Evolutionary conservation across 2,797 vertebrate genomes (phyloP).

Genomic region (Pipistrellus nathusii): DNA sequence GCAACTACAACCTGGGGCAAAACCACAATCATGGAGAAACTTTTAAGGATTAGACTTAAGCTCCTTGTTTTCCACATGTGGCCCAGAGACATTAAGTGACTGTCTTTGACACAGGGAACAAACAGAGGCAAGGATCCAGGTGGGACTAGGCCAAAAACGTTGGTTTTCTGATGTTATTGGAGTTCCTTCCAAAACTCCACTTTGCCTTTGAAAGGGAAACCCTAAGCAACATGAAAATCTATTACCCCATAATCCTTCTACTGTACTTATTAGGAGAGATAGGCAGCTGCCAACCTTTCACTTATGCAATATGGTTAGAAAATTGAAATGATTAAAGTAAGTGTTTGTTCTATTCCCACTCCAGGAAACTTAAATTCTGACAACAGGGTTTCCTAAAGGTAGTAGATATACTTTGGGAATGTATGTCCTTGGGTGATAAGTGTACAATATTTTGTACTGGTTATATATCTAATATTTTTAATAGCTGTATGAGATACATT

Average conservation of each 20-base stretch:
- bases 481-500: background rate
- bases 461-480: background rate
- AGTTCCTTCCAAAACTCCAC: background rate
- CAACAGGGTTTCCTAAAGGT: background rate
- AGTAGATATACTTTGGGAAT: too few species aligned
- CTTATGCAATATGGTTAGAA: background rate
- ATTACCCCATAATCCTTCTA: background rate
- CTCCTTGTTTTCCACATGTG: background rate
- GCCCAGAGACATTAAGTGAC: background rate
- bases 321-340: background rate
- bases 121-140: background rate
- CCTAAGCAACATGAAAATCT: background rate
- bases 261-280: background rate
- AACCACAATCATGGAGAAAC: slow-evolving; percentile 28
- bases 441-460: background rate
- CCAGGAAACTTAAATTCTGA: background rate
- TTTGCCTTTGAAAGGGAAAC: slow-evolving; percentile 13
- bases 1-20: slow-evolving; percentile 14
- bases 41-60: slow-evolving; percentile 56
- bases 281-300: background rate
- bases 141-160: background rate
- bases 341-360: background rate
- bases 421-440: background rate
- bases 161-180: background rate
- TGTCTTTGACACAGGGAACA: background rate